Percentiles rank a stretch among this genome's conserved stretches.
phyloP scores from a whole-genome alignment of 2,797 vertebrate genomes.

The Carcharodon carcharias region DNA sequence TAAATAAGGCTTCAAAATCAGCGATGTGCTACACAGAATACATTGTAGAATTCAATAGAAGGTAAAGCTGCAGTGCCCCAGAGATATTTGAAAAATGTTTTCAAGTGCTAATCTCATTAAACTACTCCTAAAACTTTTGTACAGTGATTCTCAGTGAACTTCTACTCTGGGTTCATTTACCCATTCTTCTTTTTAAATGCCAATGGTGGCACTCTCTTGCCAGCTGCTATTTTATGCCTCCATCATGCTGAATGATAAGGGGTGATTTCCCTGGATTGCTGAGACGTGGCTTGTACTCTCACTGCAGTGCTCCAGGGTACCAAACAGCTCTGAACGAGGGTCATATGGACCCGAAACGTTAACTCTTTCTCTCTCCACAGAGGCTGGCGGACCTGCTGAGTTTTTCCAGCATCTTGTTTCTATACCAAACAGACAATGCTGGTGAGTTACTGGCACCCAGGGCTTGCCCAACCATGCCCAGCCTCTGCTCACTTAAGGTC shows the following conservation, averaged over 20 bases:
- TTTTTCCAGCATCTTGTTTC: too few species aligned
- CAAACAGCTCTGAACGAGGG: too few species aligned
- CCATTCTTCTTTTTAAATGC: background rate
- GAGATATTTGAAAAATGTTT: background rate
- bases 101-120: background rate
- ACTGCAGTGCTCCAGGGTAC: background rate
- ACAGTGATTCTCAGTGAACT: background rate
- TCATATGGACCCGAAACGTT: too few species aligned
- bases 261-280: too few species aligned
- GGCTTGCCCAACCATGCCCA: background rate
- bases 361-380: too few species aligned
- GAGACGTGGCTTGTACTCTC: background rate
- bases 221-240: background rate
- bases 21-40: background rate
- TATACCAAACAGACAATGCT: too few species aligned
- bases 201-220: background rate
- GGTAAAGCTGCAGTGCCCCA: conserved; percentile 10
- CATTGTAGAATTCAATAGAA: background rate
- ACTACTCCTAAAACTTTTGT: background rate
- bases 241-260: background rate
- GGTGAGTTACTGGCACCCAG: too few species aligned
- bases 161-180: background rate
- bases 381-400: too few species aligned
- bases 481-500: background rate
- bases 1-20: background rate